Conservation (phyloP, 2,888 invertebrate genomes). For the Coelopa pilipes region DNA sequence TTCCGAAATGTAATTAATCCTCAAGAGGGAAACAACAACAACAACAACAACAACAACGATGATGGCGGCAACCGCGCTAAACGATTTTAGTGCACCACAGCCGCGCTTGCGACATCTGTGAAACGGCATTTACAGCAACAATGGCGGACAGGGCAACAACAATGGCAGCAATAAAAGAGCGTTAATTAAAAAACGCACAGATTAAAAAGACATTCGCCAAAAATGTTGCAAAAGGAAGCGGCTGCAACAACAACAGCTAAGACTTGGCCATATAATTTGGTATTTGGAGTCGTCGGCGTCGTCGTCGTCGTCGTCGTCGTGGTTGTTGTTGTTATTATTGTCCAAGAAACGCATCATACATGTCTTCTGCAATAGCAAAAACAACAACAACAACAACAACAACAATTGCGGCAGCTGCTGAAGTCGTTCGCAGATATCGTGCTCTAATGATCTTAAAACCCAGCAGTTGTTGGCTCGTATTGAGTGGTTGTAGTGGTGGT, state of each 20-base stretch:
- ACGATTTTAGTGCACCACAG: no score
- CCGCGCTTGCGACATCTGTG: no score
- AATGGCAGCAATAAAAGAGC: no score
- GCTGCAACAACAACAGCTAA: not conserved
- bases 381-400: not conserved
- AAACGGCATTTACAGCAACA: no score
- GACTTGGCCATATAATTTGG: not conserved
- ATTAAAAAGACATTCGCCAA: no score
- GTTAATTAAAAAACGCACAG: not conserved
- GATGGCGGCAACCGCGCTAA: no score
- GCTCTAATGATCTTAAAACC: not conserved
- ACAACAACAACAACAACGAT: not conserved
- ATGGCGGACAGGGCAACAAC: no score
- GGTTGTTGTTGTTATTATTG: not conserved
- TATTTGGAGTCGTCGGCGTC: no score
- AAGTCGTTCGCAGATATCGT: not conserved
- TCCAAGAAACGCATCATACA: not conserved
- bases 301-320: no score
- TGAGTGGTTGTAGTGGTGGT: not conserved
- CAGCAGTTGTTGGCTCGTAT: not conserved
- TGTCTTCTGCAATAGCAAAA: not conserved
- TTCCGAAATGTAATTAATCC: slow-evolving; percentile 1
- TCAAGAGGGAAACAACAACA: not conserved
- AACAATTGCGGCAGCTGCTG: not conserved
- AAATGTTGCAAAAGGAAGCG: not conserved